These are phyloP conservation scores for Alosa alosa DNA, from an alignment of 2,113 vertebrate species.

Conservation along the genomic window DNA sequence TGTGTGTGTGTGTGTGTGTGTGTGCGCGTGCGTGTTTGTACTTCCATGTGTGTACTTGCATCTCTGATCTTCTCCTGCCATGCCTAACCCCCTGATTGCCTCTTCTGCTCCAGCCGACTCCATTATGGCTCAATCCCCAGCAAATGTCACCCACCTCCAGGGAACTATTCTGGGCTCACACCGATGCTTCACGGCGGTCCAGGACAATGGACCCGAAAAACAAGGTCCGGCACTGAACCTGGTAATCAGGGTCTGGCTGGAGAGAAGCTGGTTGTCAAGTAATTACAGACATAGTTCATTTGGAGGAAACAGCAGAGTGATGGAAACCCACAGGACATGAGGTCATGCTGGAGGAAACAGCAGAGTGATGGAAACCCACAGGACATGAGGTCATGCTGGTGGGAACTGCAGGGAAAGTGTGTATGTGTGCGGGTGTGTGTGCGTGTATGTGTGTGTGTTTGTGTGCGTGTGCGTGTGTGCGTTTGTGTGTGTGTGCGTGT, in stretches of 20 bases:
- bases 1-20: too few species aligned
- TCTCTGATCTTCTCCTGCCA: not conserved
- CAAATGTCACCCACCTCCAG: not conserved
- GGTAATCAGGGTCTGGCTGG: slow-evolving; percentile 65
- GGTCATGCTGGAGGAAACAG: not conserved
- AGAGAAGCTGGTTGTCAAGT: slow-evolving; percentile 70
- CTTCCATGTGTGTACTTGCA: too few species aligned
- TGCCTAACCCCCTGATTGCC: not conserved
- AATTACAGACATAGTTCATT: slow-evolving; percentile 73
- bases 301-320: slow-evolving; percentile 60
- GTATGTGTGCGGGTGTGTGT: not conserved
- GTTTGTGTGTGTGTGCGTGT: not conserved
- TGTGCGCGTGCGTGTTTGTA: too few species aligned
- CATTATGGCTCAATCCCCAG: not conserved
- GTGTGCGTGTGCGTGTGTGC: not conserved
- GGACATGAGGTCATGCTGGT: not conserved
- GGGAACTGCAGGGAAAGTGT: not conserved
- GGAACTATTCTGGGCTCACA: not conserved
- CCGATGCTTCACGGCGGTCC: too few species aligned
- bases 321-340: not conserved
- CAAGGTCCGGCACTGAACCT: slow-evolving; percentile 63
- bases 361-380: not conserved
- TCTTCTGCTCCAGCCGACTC: not conserved
- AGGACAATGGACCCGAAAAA: slow-evolving; percentile 50
- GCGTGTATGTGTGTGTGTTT: too few species aligned